Percentiles rank a stretch among this genome's conserved stretches.
Conservation (phyloP, 1,140 invertebrate genomes). For the Pteromalus puparum region DNA sequence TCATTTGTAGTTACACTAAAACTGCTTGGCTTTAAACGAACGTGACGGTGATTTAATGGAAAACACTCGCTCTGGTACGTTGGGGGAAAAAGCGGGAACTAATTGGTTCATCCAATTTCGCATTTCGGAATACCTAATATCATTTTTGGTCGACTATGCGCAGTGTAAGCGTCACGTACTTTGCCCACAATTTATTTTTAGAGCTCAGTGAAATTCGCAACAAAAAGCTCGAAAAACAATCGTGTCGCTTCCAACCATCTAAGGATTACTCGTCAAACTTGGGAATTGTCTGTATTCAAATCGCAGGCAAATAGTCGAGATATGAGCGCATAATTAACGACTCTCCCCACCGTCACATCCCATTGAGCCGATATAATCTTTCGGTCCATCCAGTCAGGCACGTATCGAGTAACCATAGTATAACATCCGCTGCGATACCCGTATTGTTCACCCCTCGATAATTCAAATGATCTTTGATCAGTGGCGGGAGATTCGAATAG, state of each 20-base stretch:
- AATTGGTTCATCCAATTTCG: too few species aligned
- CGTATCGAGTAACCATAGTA: not conserved
- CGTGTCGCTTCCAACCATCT: not conserved
- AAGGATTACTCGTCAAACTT: too few species aligned
- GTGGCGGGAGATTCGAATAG: not conserved
- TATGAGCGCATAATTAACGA: not conserved
- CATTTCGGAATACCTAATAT: too few species aligned
- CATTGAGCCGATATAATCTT: slow-evolving; percentile 5
- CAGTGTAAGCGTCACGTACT: too few species aligned
- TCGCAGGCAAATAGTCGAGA: not conserved
- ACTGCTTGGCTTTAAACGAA: not conserved
- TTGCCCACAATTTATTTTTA: too few species aligned
- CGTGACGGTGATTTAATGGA: slow-evolving; percentile 3
- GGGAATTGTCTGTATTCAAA: too few species aligned
- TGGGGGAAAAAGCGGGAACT: not conserved
- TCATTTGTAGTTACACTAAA: slow-evolving; percentile 14
- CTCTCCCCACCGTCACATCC: not conserved
- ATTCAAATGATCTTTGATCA: not conserved
- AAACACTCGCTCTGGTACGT: not conserved
- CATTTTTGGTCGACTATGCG: too few species aligned
- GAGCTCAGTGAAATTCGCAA: not conserved
- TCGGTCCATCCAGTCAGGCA: not conserved
- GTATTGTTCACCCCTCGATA: not conserved
- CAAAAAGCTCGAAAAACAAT: not conserved
- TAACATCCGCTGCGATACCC: not conserved